Evolutionary conservation across 2,888 invertebrate species (phyloP), one percentile per base, ranked within the genome.

Genomic region (Exocentrus adspersus): DNA sequence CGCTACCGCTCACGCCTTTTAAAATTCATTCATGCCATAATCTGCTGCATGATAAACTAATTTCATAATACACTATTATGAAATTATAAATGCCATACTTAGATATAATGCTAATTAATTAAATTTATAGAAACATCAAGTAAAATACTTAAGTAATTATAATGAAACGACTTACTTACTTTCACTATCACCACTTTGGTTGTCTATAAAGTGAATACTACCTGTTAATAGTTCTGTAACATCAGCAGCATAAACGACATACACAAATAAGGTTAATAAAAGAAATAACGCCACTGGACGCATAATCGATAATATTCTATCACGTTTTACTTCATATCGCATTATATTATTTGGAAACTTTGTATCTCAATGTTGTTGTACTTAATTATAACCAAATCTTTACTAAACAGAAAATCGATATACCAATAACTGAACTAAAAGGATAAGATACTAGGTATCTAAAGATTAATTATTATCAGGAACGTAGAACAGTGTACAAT

Each of bases 241-340:
- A 20, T 53, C 46, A 6, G 50, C 46, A 12, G 45, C 43, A 24
- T 58, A 62, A 19, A 62, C 58, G 20, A 58, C 42, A 45, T 28
- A 46, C 9, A 58, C 20, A 10, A 62, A 9, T 19, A 58, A 9
- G 1, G 28, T 50, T 17, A 32, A 42, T 4, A 51, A 17, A 9
- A 62, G 16, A 17, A 37, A 14, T 10, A 28, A 53, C 28, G 37
- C 20, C 19, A 46, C 30, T 17, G 28, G 28, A 28, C 21, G 46
- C 62, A 62, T 62, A 41, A 51, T 53, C 9, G 50, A 24, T 1
- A 28, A 14, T 9, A 42, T 58, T 58, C 58, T 58, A 30, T 42
- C 21, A 12, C 19, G 17, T 52, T 28, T 53, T 17, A 9, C 10
- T 41, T 45, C 19, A 51, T 48, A 10, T 19, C 50, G 19, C 43